Base-by-base conservation (phyloP, 2,888 invertebrate species). In the Ellobium chinense region DNA sequence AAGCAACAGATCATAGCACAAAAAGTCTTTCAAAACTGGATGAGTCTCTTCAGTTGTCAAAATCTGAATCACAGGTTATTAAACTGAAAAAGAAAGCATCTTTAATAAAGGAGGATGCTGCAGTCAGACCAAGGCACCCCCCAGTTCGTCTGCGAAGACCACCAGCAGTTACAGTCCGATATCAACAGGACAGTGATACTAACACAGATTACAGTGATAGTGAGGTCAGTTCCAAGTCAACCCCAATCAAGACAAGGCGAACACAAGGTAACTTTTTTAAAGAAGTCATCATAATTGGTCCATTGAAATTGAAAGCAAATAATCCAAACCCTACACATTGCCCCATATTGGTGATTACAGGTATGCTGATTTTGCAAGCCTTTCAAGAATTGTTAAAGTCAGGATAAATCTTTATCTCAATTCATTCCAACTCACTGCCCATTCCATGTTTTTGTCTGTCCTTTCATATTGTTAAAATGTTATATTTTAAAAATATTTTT, bases 201-300 rank as follows among this genome's bases (percentile, higher is more conserved):
- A 56, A 72, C 24, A 79, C 79, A 56, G 79, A 79, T 36, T 79
- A 79, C 58, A 79, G 79, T 73, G 79, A 79, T 7, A 79, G 79
- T 65, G 79, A 79, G 1, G 12, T 27, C 63, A 79, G 79, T 31
- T 5, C 1, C 21, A 56, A 9, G 34, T 4, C 18, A n/a, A 60
- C 70, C 2, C 78, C 78, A 62, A 18, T 31, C n/a, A 76, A 76
- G 36, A 27, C 1, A 14, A 29, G 39, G 29, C 37, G 27, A 24
- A 21, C n/a, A 31, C 58, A 37, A 69, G 69, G 69, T 54, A 54
- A 54, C 24, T 66, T 4, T 37, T 39, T 1, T n/a, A n/a, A n/a
- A n/a, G n/a, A n/a, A n/a, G n/a, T n/a, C n/a, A n/a, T n/a, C n/a
- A n/a, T n/a, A n/a, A n/a, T n/a, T n/a, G n/a, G n/a, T n/a, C n/a